Conservation (phyloP, 2,888 invertebrate genomes). For the Megalurothrips usitatus region DNA sequence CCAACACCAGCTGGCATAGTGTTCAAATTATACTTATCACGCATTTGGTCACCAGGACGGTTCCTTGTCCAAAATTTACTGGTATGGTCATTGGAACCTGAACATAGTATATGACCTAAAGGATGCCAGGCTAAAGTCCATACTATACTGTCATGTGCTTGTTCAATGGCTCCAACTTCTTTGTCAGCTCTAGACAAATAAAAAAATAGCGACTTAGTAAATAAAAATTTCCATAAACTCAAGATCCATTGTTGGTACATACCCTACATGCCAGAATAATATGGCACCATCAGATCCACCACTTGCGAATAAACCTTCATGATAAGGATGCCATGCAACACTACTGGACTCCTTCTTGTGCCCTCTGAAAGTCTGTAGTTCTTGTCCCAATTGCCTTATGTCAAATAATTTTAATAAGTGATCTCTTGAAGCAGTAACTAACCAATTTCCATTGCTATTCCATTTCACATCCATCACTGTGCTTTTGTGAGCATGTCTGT, state of each 20-base stretch:
- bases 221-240: constrained; percentile 1
- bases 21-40: constrained; percentile 95
- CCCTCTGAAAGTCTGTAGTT: constrained; percentile 95
- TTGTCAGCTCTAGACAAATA: constrained; percentile 73
- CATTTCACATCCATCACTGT: constrained; percentile 99
- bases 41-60: constrained; percentile 95
- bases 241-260: constrained; percentile 41
- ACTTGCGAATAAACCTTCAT: constrained; percentile 94
- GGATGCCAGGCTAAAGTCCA: constrained; percentile 99
- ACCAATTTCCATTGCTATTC: constrained; percentile 99
- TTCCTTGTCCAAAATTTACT: constrained; percentile 99
- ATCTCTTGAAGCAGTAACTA: constrained; percentile 96
- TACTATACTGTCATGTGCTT: constrained; percentile 98
- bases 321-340: constrained; percentile 97
- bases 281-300: constrained; percentile 99
- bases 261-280: constrained; percentile 98
- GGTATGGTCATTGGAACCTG: constrained; percentile 99
- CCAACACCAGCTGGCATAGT: constrained; percentile 77
- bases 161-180: constrained; percentile 96
- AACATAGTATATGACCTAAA: constrained; percentile 94
- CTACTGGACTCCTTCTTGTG: constrained; percentile 98
- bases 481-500: constrained; percentile 94
- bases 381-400: constrained; percentile 89
- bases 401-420: constrained; percentile 97
- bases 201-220: constrained; percentile 15